Evolutionary conservation across 2,113 vertebrate genomes (phyloP), one percentile per base, ranked within the genome.

Genomic region (Ariopsis seemanni): DNA sequence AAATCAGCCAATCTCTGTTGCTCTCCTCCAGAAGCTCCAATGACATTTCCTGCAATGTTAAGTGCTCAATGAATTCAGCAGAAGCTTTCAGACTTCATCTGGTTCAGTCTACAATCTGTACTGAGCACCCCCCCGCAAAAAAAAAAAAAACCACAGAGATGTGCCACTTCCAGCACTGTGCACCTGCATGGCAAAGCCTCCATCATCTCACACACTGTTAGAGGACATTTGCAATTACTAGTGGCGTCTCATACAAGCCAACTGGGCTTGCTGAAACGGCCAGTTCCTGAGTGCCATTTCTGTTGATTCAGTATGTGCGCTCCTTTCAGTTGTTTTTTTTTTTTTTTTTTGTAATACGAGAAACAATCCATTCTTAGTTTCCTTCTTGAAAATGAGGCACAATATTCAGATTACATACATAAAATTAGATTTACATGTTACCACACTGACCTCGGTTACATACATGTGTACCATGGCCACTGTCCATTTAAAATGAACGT

Each of bases 41-140:
- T 80, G 71, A 55, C 78, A 27, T 57, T 88, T 88, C 42, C 65
- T 84, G 63, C 80, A 83, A 67, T 88, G 87, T 88, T 86, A 86
- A 72, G 63, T 62, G 27, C 72, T 86, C 86, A 86, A 42, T 72
- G 55, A 90, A 79, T 90, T 86, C 79, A 72, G 60, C 83, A 71
- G 30, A 25, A 81, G 58, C 67, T 55, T 79, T 87, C 27, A 82
- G 69, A 85, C 69, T 55, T 17, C 20, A 63, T 77, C 55, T 55
- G 34, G 50, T 86, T 62, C 50, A 57, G 78, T 81, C 60, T 55
- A n/a, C 34, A 85, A 62, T 25, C 34, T 65, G 27, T n/a, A 65
- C 30, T 9, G 48, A 72, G 20, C 15, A 69, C 42, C 34, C 34
- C 34, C 34, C 34, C 42, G 0, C 4, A 42, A 42, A 42, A 42